Evolutionary conservation across 1,140 invertebrate genomes (phyloP).

Genomic region (Drosophila bipectinata): DNA sequence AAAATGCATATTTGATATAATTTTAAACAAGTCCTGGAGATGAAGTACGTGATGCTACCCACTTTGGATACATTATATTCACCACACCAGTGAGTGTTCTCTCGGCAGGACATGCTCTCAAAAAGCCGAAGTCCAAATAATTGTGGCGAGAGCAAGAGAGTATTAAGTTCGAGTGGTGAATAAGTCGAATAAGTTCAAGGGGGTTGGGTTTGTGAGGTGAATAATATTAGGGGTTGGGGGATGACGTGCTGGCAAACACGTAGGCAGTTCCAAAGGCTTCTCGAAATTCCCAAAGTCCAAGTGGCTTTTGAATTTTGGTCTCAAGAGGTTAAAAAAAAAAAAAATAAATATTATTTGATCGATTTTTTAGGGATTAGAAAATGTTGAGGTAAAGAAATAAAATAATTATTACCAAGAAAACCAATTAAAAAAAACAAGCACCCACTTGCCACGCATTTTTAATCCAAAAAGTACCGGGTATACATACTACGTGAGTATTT

Average conservation of each 20-base stretch:
- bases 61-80: neutral
- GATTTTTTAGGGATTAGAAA: no score
- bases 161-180: neutral
- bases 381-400: no score
- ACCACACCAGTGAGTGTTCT: neutral
- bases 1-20: neutral
- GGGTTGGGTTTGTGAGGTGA: neutral
- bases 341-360: neutral
- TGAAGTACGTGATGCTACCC: neutral
- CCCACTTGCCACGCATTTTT: no score
- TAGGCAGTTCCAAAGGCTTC: slow-evolving; percentile 1
- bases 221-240: neutral
- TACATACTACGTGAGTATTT: no score
- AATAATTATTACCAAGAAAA: no score
- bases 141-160: neutral
- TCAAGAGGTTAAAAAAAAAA: neutral
- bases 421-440: no score
- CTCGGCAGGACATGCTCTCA: neutral
- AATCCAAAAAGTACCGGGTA: no score
- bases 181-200: neutral
- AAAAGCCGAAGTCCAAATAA: neutral
- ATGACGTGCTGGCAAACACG: neutral
- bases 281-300: neutral
- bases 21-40: neutral
- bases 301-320: neutral